A percentile compares a stretch with the other conserved stretches of the same genome.
These are phyloP conservation scores for Oeneis ivallda DNA, from an alignment of 2,888 invertebrate genomes.

Conservation along the genomic window DNA sequence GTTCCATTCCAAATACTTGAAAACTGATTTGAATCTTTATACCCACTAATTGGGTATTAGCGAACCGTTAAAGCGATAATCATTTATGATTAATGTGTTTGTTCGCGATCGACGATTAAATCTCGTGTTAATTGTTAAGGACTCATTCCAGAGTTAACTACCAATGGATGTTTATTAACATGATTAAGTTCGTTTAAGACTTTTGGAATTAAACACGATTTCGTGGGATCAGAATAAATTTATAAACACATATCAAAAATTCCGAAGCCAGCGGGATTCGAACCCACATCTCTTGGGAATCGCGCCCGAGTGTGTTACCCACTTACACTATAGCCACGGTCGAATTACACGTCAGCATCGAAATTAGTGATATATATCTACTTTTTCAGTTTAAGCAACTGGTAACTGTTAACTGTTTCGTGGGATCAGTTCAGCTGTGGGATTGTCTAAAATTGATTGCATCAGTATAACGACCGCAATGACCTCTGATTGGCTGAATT, in stretches of 20 bases:
- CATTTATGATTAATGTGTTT: slow-evolving; percentile 68
- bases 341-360: no score
- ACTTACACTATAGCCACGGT: no score
- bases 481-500: no score
- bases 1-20: slow-evolving; percentile 52
- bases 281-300: no score
- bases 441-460: no score
- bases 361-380: no score
- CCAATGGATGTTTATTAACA: slow-evolving; percentile 52
- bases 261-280: no score
- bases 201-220: slow-evolving; percentile 21
- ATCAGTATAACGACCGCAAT: no score
- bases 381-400: no score
- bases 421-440: background rate
- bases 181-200: slow-evolving; percentile 31
- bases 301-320: no score
- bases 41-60: slow-evolving; percentile 42
- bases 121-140: slow-evolving; percentile 55
- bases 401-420: no score
- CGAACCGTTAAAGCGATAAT: slow-evolving; percentile 51
- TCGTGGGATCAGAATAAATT: background rate
- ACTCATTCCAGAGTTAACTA: slow-evolving; percentile 59
- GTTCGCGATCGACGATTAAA: slow-evolving; percentile 55
- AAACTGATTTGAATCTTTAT: slow-evolving; percentile 52
- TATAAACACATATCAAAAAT: no score